Evolutionary conservation across 2,797 vertebrate species (phyloP).

Genomic region (Eulemur coronatus): DNA sequence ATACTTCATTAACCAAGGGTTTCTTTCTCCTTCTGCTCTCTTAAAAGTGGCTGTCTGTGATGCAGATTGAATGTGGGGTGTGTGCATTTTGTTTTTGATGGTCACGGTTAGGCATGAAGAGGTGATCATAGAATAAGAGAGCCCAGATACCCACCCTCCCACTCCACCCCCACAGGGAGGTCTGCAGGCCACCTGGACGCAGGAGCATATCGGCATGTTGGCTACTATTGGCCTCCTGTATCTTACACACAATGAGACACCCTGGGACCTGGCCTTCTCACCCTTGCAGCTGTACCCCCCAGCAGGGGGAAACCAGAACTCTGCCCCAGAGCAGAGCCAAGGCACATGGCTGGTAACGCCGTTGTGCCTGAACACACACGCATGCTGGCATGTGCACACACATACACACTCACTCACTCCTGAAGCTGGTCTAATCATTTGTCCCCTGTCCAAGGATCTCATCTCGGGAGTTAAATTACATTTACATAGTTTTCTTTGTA

Average conservation of each 20-base stretch:
- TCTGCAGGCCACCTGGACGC: too few relatives aligned
- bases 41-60: neutral
- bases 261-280: neutral
- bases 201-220: rapidly evolving
- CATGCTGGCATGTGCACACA: neutral
- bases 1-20: neutral
- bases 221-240: neutral
- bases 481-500: neutral
- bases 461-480: neutral
- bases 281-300: neutral
- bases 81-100: neutral
- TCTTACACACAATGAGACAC: rapidly evolving
- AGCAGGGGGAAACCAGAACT: neutral
- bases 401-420: too few relatives aligned
- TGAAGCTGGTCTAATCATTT: neutral
- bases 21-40: neutral
- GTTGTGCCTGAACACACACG: rapidly evolving
- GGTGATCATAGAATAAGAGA: neutral
- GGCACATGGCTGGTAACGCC: neutral
- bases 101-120: neutral
- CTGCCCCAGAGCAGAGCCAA: neutral
- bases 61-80: neutral
- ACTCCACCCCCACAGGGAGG: neutral
- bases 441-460: neutral
- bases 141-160: neutral